Conservation (phyloP, 2,888 invertebrate genomes). For the Trichacis sp. region DNA sequence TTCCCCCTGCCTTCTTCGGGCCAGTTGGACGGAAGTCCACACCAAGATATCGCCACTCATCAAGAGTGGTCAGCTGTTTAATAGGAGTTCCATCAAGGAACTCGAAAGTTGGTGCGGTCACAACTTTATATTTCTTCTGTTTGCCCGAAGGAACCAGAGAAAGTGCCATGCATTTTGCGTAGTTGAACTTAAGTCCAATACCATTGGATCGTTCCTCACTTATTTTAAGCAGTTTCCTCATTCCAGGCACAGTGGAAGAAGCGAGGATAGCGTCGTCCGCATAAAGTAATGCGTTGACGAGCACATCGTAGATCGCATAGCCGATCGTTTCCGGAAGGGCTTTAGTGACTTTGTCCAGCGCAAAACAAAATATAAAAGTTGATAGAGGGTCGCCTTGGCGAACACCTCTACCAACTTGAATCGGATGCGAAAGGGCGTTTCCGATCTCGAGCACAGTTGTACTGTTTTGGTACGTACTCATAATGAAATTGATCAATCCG, state of each 20-base stretch:
- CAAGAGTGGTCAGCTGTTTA: slow-evolving; percentile 41
- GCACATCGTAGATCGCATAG: slow-evolving; percentile 4
- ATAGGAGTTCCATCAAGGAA: slow-evolving; percentile 18
- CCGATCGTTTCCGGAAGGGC: slow-evolving; percentile 28
- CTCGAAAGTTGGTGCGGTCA: slow-evolving; percentile 10
- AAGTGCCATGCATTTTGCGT: slow-evolving; percentile 50
- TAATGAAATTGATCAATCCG: too few species aligned
- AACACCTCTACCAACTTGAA: slow-evolving; percentile 15
- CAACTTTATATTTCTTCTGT: slow-evolving; percentile 25
- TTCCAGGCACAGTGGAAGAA: too few species aligned
- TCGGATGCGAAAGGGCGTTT: neutral
- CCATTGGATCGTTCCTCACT: neutral
- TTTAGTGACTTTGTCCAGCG: slow-evolving; percentile 14
- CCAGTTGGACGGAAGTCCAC: slow-evolving; percentile 55
- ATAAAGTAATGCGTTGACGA: slow-evolving; percentile 56
- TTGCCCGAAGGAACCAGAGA: slow-evolving; percentile 46
- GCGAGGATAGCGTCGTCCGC: too few species aligned
- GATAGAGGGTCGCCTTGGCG: slow-evolving; percentile 40
- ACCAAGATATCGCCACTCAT: slow-evolving; percentile 53
- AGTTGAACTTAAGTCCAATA: slow-evolving; percentile 18
- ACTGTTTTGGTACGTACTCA: too few species aligned
- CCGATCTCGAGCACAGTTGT: slow-evolving; percentile 39
- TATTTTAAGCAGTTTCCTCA: neutral
- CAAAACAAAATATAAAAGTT: slow-evolving; percentile 28
- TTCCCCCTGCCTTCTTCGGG: slow-evolving; percentile 50